These are phyloP conservation scores for Drosophila nr. perissopoda DNA, from an alignment of 2,888 invertebrate genomes.

Conservation along the genomic window DNA sequence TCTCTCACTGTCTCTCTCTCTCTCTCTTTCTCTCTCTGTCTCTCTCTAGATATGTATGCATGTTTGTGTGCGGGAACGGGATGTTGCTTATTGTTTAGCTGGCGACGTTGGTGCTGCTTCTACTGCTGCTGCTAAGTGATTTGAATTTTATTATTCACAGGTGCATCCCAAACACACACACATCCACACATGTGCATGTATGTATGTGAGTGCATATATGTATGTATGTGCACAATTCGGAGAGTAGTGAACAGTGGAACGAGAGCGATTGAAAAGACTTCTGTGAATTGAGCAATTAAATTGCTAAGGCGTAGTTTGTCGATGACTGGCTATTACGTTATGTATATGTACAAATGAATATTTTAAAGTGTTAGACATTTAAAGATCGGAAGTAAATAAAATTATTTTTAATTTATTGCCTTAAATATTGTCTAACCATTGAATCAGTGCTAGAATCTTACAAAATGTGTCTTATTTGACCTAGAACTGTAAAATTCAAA, in stretches of 20 bases:
- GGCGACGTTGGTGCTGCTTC: slow-evolving; percentile 45
- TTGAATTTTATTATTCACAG: slow-evolving; percentile 82
- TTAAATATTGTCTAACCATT: neutral
- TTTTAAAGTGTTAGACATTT: neutral
- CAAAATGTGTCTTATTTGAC: neutral
- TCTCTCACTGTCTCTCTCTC: slow-evolving; percentile 5
- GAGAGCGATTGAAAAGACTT: neutral
- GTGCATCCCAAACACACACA: slow-evolving; percentile 54
- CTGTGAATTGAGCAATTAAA: neutral
- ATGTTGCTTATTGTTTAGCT: slow-evolving; percentile 76
- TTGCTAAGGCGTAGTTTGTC: neutral
- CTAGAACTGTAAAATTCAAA: neutral
- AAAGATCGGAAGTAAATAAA: neutral
- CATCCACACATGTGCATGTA: neutral
- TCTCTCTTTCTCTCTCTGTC: neutral
- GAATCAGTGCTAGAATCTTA: neutral
- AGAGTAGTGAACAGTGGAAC: slow-evolving; percentile 28
- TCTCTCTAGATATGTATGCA: slow-evolving; percentile 10
- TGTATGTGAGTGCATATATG: slow-evolving; percentile 10
- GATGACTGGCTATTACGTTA: neutral
- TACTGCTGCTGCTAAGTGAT: slow-evolving; percentile 70
- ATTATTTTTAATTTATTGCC: neutral
- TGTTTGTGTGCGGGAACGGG: slow-evolving; percentile 47
- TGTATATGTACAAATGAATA: neutral
- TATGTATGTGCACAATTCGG: slow-evolving; percentile 18